phyloP scores from a whole-genome alignment of 2,888 invertebrate species.

The Copidosoma aretas region DNA sequence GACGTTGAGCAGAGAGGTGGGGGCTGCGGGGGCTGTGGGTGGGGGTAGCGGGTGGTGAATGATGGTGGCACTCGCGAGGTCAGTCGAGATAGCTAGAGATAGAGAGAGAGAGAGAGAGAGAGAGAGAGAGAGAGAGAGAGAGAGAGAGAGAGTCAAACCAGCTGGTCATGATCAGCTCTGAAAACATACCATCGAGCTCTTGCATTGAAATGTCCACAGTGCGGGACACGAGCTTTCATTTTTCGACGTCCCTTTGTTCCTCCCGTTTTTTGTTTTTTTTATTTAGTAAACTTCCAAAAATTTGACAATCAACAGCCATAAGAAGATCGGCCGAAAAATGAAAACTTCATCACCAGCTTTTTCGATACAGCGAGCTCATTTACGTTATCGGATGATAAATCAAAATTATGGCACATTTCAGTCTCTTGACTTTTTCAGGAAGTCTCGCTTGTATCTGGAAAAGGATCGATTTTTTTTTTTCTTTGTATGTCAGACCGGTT shows the following conservation, averaged over 20 bases:
- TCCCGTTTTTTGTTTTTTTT: background rate
- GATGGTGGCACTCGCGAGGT: constrained; percentile 40
- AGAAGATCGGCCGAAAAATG: constrained; percentile 19
- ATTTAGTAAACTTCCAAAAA: background rate
- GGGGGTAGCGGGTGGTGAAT: constrained; percentile 40
- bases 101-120: constrained; percentile 5
- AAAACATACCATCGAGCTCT: constrained; percentile 23
- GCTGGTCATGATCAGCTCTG: constrained; percentile 57
- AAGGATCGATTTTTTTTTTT: constrained; percentile 26
- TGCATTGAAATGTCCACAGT: constrained; percentile 22
- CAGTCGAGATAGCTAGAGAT: constrained; percentile 38
- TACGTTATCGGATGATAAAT: background rate
- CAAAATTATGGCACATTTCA: background rate
- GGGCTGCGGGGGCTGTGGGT: constrained; percentile 26
- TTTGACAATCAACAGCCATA: background rate
- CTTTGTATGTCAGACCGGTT: constrained; percentile 29
- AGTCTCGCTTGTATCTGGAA: constrained; percentile 24
- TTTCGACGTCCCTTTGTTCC: constrained; percentile 1
- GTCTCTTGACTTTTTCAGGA: background rate
- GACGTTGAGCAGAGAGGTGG: constrained; percentile 35
- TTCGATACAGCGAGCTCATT: constrained; percentile 26
- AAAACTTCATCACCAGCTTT: constrained; percentile 16
- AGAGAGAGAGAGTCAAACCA: constrained; percentile 36
- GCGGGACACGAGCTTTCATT: constrained; percentile 21
- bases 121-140: background rate